phyloP scores from a whole-genome alignment of 37 sponge, comb jelly and placozoan species.

The Ianthella basta region DNA sequence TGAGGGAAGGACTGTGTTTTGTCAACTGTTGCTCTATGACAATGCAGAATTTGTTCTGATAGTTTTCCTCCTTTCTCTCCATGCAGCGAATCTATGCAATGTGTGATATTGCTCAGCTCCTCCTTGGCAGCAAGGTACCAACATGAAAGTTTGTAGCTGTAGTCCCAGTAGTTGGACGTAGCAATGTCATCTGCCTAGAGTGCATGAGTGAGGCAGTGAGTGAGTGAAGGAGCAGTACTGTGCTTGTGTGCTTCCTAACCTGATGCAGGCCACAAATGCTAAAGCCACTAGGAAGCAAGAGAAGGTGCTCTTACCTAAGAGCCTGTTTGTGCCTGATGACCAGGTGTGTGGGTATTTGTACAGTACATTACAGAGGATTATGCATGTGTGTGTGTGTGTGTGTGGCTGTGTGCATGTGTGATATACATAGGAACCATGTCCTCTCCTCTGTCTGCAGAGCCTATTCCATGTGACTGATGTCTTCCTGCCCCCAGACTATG shows the following conservation, averaged over 20 bases:
- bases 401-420: no score
- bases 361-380: no score
- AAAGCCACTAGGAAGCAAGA: conserved; percentile 14
- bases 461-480: conserved; percentile 28
- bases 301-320: background rate
- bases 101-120: conserved; percentile 67
- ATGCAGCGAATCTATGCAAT: conserved; percentile 66
- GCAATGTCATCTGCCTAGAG: no score
- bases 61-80: background rate
- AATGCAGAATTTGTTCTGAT: background rate
- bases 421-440: no score
- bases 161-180: no score
- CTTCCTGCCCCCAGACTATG: conserved; percentile 32
- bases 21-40: background rate
- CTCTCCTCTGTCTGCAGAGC: background rate
- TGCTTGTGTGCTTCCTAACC: background rate
- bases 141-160: no score
- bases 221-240: background rate
- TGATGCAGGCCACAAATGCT: background rate
- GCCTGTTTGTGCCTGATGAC: background rate
- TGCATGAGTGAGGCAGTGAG: background rate
- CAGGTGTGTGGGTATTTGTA: background rate
- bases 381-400: no score
- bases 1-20: no score
- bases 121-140: conserved; percentile 54